These are phyloP conservation scores for Halcyon badia DNA, from an alignment of 2,797 vertebrate species.

Conservation along the genomic window DNA sequence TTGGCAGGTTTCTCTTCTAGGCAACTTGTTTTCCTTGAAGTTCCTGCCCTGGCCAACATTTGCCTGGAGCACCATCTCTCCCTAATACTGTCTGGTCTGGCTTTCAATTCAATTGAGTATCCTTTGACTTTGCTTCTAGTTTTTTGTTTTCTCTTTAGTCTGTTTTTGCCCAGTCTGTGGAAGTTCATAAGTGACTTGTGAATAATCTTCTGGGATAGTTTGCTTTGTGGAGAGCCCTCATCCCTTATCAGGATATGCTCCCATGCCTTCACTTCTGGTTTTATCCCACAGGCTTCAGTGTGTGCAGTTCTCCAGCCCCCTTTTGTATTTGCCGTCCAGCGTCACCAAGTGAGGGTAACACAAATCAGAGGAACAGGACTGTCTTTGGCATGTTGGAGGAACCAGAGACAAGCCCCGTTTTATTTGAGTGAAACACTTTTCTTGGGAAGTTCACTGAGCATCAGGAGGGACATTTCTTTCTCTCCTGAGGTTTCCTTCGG, in stretches of 20 bases:
- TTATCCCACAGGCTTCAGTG: not conserved
- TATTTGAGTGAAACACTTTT: not conserved
- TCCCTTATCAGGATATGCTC: not conserved
- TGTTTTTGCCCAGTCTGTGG: not conserved
- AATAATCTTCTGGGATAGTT: not conserved
- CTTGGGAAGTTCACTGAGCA: not conserved
- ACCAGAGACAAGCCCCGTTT: not conserved
- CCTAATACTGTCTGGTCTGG: fast-evolving
- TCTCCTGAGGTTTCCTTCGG: not conserved
- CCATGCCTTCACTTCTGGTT: fast-evolving
- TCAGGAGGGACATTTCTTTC: not conserved
- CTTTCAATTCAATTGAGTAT: not conserved
- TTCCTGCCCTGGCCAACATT: not conserved
- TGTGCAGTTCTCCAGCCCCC: not conserved
- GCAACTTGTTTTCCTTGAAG: not conserved
- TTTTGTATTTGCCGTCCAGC: not conserved
- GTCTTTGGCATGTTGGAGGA: not conserved
- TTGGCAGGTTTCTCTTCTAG: not conserved
- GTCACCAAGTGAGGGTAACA: not conserved
- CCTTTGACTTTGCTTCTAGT: not conserved
- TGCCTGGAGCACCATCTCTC: not conserved
- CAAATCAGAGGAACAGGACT: not conserved
- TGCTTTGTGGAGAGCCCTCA: not conserved
- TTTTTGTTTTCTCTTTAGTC: not conserved
- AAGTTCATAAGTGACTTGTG: not conserved